phyloP scores from a whole-genome alignment of 2,888 invertebrate genomes.

The Mesorhabditis spiculigera region DNA sequence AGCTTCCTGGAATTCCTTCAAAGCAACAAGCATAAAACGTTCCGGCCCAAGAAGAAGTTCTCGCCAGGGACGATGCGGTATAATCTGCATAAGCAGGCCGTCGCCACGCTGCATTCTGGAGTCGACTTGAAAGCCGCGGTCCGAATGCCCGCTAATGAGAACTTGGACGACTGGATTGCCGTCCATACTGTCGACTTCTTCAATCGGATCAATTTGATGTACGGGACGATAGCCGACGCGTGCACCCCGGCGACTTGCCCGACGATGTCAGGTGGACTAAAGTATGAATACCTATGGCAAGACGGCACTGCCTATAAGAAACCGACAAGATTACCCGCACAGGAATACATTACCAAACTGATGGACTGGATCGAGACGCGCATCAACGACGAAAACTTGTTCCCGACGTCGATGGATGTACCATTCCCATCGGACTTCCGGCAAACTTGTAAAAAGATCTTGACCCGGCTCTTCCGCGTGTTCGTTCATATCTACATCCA shows the following conservation, averaged over 20 bases:
- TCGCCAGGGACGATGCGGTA: conserved; percentile 81
- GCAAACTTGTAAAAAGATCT: conserved; percentile 77
- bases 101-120: conserved; percentile 80
- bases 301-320: conserved; percentile 73
- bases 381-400: conserved; percentile 81
- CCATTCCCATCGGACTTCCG: conserved; percentile 82
- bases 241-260: conserved; percentile 81
- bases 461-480: conserved; percentile 81
- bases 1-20: conserved; percentile 57
- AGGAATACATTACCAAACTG: conserved; percentile 71
- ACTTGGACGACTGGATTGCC: conserved; percentile 84
- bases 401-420: conserved; percentile 79
- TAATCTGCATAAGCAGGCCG: conserved; percentile 83
- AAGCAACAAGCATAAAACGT: conserved; percentile 68
- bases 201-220: conserved; percentile 85
- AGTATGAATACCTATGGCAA: conserved; percentile 86
- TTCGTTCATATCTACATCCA: conserved; percentile 92
- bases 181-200: conserved; percentile 92
- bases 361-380: conserved; percentile 82
- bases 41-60: conserved; percentile 82
- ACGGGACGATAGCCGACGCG: conserved; percentile 77
- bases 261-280: conserved; percentile 82
- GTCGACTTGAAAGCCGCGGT: conserved; percentile 79
- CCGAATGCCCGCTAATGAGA: conserved; percentile 75
- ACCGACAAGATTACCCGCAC: conserved; percentile 78